Evolutionary conservation across 2,888 invertebrate genomes (phyloP), one percentile per base, ranked within the genome.

Genomic region (Synergus umbraculus): DNA sequence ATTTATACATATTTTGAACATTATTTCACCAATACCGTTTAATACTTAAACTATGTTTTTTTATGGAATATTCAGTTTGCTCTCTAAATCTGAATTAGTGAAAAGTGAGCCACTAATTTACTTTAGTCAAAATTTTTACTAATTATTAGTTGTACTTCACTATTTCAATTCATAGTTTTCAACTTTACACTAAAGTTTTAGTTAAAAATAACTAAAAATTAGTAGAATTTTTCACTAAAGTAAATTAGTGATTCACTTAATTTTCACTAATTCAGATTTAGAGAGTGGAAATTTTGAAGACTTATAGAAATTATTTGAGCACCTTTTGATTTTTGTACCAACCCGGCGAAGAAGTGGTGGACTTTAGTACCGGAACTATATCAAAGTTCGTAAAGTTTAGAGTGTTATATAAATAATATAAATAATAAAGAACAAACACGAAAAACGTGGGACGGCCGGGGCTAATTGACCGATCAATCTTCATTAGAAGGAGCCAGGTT

Each of bases 391-490:
- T 15, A 29, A 46, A 73, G 54, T 54, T 37, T 15, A n/a, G 49
- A 41, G 49, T 49, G n/a, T 54, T 12, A 22, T 22, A 22, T 22
- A 60, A 60, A 60, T 60, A 73, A 54, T 37, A 49, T 54, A 73
- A 60, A 63, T 76, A 76, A 76, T 63, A 84, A 76, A 79, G 81
- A 83, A 85, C 82, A 84, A 84, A 86, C 87, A 86, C 82, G 83
- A 78, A 80, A 83, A 83, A 81, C 64, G 82, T 80, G 85, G 85
- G 86, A 84, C 80, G 85, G 79, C 76, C 82, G 79, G 82, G 83
- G 85, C 87, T 89, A 89, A 90, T 90, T 88, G 88, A 84, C 85
- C 87, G 84, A 89, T 90, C 86, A 87, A 90, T 89, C 90, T 90
- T 89, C 89, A 89, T 90, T 89, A 90, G 88, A 87, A 87, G 78